Conservation (phyloP, 2,797 vertebrate genomes). For the Tenualosa ilisha region DNA sequence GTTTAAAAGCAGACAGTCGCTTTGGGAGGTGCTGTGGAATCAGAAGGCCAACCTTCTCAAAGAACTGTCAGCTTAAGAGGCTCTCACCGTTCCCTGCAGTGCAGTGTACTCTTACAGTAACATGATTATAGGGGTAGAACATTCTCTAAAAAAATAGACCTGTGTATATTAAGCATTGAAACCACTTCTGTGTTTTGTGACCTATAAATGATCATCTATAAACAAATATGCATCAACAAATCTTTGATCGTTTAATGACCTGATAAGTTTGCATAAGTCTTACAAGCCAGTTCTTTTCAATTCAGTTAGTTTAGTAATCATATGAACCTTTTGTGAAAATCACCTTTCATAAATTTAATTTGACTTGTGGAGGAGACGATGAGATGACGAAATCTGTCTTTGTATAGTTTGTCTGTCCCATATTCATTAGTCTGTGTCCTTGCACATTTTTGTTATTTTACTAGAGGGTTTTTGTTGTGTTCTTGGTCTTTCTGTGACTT, state of each 20-base stretch:
- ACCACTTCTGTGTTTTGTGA: background rate
- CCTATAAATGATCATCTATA: background rate
- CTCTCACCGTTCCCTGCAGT: constrained; percentile 14
- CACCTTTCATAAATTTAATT: background rate
- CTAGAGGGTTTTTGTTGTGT: background rate
- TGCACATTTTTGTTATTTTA: too few species aligned
- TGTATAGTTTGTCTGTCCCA: too few species aligned
- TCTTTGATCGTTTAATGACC: background rate
- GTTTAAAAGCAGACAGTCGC: constrained; percentile 34
- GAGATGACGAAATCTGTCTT: background rate
- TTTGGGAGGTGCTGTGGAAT: constrained; percentile 25
- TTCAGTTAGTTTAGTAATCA: background rate
- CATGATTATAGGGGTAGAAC: background rate
- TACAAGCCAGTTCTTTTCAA: background rate
- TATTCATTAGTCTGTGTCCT: too few species aligned
- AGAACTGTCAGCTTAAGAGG: constrained; percentile 28
- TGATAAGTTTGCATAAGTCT: background rate
- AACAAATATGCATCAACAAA: background rate
- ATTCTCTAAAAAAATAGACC: background rate
- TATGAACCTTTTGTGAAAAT: background rate
- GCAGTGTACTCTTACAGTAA: background rate
- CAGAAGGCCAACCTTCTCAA: background rate
- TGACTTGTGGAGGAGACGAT: background rate
- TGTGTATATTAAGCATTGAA: background rate
- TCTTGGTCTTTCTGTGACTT: background rate